Percentiles rank a stretch among this genome's conserved stretches.
phyloP scores from a whole-genome alignment of 2,113 vertebrate species.

The Alosa alosa region DNA sequence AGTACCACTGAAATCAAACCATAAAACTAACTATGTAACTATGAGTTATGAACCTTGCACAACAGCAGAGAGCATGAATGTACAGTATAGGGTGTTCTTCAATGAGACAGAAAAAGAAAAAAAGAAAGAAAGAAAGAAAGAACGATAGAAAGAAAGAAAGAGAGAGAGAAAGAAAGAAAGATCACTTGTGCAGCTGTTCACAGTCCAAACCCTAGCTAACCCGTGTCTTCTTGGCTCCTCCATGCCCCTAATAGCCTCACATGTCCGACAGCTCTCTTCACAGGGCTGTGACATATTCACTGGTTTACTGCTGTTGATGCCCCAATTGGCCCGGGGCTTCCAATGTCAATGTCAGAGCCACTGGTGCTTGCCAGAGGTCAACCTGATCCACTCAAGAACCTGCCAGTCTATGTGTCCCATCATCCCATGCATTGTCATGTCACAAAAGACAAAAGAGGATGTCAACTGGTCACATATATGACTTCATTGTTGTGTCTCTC shows the following conservation, averaged over 20 bases:
- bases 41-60: neutral
- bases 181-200: neutral
- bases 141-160: neutral
- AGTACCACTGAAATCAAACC: neutral
- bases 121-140: neutral
- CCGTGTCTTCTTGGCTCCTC: slow-evolving; percentile 37
- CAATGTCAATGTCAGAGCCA: slow-evolving; percentile 35
- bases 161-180: neutral
- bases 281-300: slow-evolving; percentile 53
- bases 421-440: neutral
- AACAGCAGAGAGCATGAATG: neutral
- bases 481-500: slow-evolving; percentile 57
- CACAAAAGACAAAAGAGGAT: slow-evolving; percentile 5
- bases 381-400: neutral
- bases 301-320: slow-evolving; percentile 50
- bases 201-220: slow-evolving; percentile 36
- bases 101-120: neutral
- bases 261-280: slow-evolving; percentile 44
- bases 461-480: slow-evolving; percentile 22
- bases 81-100: neutral
- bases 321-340: slow-evolving; percentile 25
- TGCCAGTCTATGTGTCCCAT: neutral
- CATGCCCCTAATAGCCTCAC: slow-evolving; percentile 37
- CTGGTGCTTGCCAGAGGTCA: slow-evolving; percentile 19
- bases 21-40: neutral